Percentiles rank a stretch among this genome's conserved stretches.
Evolutionary conservation across 2,113 vertebrate species (phyloP).

Genomic region (Zootoca vivipara): DNA sequence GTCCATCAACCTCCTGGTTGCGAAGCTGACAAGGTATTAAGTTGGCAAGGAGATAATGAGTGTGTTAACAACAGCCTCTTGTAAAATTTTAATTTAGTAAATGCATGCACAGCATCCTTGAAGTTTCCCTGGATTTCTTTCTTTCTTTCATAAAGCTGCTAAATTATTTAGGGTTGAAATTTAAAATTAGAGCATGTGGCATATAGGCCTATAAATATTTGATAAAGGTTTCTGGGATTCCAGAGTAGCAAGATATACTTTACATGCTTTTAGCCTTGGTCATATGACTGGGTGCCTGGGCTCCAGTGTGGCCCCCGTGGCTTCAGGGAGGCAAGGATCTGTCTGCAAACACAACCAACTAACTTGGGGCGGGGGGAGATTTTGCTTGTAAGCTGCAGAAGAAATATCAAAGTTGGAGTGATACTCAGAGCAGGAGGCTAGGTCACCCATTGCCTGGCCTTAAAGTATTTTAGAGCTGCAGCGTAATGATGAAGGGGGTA

Average conservation of each 20-base stretch:
- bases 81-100: slow-evolving; percentile 30
- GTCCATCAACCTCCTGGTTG: fast-evolving
- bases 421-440: not conserved
- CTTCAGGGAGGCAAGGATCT: fast-evolving
- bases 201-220: slow-evolving; percentile 58
- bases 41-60: slow-evolving; percentile 13
- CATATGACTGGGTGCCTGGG: not conserved
- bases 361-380: not conserved
- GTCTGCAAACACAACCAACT: fast-evolving
- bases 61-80: not conserved
- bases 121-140: slow-evolving; percentile 28
- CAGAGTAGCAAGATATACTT: slow-evolving; percentile 33
- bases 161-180: slow-evolving; percentile 68
- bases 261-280: slow-evolving; percentile 53
- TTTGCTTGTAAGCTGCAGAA: not conserved
- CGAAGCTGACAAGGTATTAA: not conserved
- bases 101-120: not conserved
- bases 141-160: slow-evolving; percentile 29
- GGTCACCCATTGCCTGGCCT: not conserved
- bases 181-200: slow-evolving; percentile 68
- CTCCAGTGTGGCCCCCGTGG: fast-evolving
- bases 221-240: slow-evolving; percentile 61
- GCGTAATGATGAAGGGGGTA: not conserved
- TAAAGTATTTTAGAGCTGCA: not conserved
- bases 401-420: not conserved